A percentile compares a stretch with the other conserved stretches of the same genome.
These are phyloP conservation scores for Chrysaora quinquecirrha DNA, from an alignment of 30 jellyfish, hydroid and myxozoan genomes.

Conservation along the genomic window DNA sequence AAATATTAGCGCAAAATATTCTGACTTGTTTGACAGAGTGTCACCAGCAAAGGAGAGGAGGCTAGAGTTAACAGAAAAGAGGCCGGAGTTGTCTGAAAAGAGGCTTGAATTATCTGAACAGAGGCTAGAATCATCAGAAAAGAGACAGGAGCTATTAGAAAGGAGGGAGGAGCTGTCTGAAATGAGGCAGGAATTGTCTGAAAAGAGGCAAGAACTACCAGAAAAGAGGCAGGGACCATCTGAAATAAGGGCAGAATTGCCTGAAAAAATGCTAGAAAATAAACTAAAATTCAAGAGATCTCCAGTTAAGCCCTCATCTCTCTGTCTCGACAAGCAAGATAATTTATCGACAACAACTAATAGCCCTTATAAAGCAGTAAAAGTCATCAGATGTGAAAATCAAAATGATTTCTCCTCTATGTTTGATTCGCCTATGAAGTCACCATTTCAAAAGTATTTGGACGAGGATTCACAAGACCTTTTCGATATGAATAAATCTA, in stretches of 20 bases:
- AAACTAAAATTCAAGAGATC: neutral
- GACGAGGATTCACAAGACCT: neutral
- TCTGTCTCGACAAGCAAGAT: no score
- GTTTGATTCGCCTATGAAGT: neutral
- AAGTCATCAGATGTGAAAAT: neutral
- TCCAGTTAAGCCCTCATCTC: neutral
- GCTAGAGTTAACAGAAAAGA: neutral
- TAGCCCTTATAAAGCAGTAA: neutral
- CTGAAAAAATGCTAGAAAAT: neutral
- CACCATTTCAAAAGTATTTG: neutral
- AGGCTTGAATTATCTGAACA: neutral
- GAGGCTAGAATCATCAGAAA: neutral
- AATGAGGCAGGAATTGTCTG: neutral
- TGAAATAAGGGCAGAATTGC: neutral
- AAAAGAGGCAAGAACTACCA: neutral
- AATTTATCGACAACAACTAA: no score
- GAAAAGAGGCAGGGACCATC: neutral
- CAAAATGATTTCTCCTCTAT: no score
- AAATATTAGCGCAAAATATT: neutral
- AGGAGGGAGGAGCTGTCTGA: neutral
- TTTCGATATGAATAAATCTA: neutral
- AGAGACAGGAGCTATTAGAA: neutral
- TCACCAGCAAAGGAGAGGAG: neutral
- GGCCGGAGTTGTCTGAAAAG: neutral
- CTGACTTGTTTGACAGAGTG: neutral